Evolutionary conservation across 1,140 invertebrate species (phyloP).

Genomic region (Xylocopa sonorina): DNA sequence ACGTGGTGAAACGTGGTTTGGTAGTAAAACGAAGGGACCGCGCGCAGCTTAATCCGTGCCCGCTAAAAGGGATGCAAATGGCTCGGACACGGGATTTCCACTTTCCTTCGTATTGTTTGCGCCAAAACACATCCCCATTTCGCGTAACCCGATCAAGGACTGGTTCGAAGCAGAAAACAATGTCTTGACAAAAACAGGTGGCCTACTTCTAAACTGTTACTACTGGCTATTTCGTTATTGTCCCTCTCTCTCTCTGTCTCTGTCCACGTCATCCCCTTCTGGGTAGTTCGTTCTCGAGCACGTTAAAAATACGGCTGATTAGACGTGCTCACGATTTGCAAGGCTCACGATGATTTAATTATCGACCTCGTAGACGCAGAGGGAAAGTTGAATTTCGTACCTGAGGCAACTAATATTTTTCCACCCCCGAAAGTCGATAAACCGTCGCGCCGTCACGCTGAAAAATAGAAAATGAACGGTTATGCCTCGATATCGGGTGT

Average conservation of each 20-base stretch:
- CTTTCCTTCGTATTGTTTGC: neutral
- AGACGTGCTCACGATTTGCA: neutral
- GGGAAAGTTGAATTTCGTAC: slow-evolving; percentile 11
- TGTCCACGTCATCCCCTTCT: no score
- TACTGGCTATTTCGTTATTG: neutral
- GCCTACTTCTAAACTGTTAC: slow-evolving; percentile 44
- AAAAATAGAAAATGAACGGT: slow-evolving; percentile 12
- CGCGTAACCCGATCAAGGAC: slow-evolving; percentile 1
- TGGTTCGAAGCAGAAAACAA: slow-evolving; percentile 29
- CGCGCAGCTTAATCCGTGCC: neutral
- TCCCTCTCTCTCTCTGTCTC: no score
- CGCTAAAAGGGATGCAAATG: no score
- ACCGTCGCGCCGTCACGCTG: neutral
- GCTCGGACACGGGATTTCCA: neutral
- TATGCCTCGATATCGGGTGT: slow-evolving; percentile 5
- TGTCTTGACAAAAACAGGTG: slow-evolving; percentile 46
- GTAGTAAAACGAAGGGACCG: neutral
- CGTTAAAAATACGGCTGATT: neutral
- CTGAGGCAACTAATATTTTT: slow-evolving; percentile 21
- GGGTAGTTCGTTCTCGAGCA: no score
- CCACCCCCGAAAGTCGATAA: neutral
- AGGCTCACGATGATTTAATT: slow-evolving; percentile 18
- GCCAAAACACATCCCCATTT: neutral
- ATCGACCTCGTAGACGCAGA: neutral
- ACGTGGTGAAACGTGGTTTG: neutral